Base-by-base conservation (phyloP, 2,888 invertebrate genomes). In the Sarcophaga carnaria region DNA sequence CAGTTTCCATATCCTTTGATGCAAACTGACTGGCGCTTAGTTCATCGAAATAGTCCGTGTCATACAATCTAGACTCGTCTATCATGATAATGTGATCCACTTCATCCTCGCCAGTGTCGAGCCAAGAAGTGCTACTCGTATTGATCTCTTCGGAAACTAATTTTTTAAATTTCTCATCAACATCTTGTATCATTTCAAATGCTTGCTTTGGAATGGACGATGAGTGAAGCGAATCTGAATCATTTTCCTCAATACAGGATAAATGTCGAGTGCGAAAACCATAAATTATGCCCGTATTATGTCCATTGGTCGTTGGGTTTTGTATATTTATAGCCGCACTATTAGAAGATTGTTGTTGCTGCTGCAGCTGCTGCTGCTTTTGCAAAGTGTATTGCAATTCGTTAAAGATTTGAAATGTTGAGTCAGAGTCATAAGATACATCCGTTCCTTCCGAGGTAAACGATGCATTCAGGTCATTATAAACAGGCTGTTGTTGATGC, bases 221-320 rank as follows among this genome's bases (percentile, higher is more conserved):
- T 4, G 93, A 92, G 85, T 92, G 92, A 80, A 93, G 88, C 4
- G 93, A 93, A 76, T 93, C 93, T 11, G 93, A 92, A 82, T 93
- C 93, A 71, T 93, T 93, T 88, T 93, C 93, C 83, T 93, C 93
- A 74, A 93, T 93, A 88, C 93, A 93, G 80, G 93, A 93, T 75
- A 93, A 88, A 89, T 93, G 93, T 4, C 93, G 90, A 17, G 93
- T 93, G 49, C 93, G 93, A 89, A 93, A 93, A 1, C 93, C 93
- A 88, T 91, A 93, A 14, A 92, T 87, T 22, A 91, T 91, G 14
- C 91, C 92, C 12, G 84, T 88, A 45, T 83, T 64, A 37, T 49
- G 12, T 1, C 77, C 49, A 47, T 47, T 89, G 67, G 47, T 74
- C 12, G 25, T 66, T 22, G 17, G 45, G 49, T 60, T 83, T 69